Conservation (phyloP, 2,797 vertebrate species). For the Lepus townsendii region DNA sequence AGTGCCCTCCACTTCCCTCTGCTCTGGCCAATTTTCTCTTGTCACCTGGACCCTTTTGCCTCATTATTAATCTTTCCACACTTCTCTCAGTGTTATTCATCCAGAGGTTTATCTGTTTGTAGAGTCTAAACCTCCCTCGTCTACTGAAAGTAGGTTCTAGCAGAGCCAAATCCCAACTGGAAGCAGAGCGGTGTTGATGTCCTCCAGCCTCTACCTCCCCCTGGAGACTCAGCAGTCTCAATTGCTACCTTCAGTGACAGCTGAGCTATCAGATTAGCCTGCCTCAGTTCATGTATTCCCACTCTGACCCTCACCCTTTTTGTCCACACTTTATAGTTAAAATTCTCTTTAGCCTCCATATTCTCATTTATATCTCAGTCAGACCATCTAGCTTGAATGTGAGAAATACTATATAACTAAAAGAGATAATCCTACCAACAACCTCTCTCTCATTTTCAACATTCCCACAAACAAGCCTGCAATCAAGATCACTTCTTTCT, state of each 20-base stretch:
- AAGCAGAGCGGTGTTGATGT: neutral
- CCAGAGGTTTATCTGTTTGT: slow-evolving; percentile 34
- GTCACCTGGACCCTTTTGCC: neutral
- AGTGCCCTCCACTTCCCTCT: neutral
- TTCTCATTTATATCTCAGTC: neutral
- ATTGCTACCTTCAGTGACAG: slow-evolving; percentile 4
- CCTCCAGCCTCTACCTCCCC: slow-evolving; percentile 11
- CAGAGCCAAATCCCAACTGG: slow-evolving; percentile 50
- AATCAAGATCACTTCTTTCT: neutral
- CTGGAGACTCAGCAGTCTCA: neutral
- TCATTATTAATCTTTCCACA: slow-evolving; percentile 41
- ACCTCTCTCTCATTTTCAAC: slow-evolving; percentile 51
- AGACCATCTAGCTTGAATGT: slow-evolving; percentile 28
- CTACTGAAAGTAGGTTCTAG: slow-evolving; percentile 15
- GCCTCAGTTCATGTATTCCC: slow-evolving; percentile 2
- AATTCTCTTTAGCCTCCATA: slow-evolving; percentile 42
- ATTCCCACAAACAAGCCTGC: slow-evolving; percentile 10
- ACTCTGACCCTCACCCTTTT: slow-evolving; percentile 9
- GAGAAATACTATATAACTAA: slow-evolving; percentile 30
- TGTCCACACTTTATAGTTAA: slow-evolving; percentile 28
- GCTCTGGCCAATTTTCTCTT: neutral
- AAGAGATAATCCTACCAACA: slow-evolving; percentile 52
- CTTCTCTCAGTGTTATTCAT: neutral
- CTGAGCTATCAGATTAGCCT: neutral
- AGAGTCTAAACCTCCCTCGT: slow-evolving; percentile 35